Evolutionary conservation across 2,113 vertebrate species (phyloP), one percentile per base, ranked within the genome.

Genomic region (Ceyx cyanopectus): DNA sequence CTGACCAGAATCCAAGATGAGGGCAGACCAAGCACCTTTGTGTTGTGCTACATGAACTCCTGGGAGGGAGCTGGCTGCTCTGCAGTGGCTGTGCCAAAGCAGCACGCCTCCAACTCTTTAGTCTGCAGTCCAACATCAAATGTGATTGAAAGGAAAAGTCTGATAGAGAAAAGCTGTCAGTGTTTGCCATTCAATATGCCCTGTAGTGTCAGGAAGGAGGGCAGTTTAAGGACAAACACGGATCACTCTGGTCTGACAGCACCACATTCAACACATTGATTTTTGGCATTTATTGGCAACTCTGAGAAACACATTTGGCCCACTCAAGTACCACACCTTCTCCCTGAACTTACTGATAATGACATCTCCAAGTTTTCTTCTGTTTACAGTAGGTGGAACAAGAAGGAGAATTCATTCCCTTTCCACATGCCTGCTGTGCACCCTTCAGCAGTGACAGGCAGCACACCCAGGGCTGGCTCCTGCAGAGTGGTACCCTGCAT

Each of bases 221-320:
- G 40, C 77, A 88, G 62, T 51, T 84, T 93, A 62, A 89, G 83
- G 90, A 75, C 80, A 83, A 18, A 75, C 54, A 84, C 1, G 32
- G 30, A 56, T 74, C 63, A 82, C 23, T 85, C 29, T 70, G 43
- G 29, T 70, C 56, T 77, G 67, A 67, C 37, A 91, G 46, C 62
- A 73, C 9, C 50, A 37, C 60, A 70, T 63, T 65, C 56, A 23
- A 80, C 5, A 13, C 16, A 92, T 57, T 0, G 5, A 92, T 62
- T 85, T 87, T 80, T 65, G 46, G 61, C 63, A 72, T 66, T 81
- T 87, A 85, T 91, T 91, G 91, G 62, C 85, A 95, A 62, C 87
- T 63, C 69, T 41, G 41, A 66, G 40, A 82, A 93, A 76, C 14
- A 69, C 4, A 27, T 43, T 93, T 62, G 66, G 37, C 87, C 34